These are phyloP conservation scores for Orthosia incerta DNA, from an alignment of 2,888 invertebrate genomes.

Conservation along the genomic window DNA sequence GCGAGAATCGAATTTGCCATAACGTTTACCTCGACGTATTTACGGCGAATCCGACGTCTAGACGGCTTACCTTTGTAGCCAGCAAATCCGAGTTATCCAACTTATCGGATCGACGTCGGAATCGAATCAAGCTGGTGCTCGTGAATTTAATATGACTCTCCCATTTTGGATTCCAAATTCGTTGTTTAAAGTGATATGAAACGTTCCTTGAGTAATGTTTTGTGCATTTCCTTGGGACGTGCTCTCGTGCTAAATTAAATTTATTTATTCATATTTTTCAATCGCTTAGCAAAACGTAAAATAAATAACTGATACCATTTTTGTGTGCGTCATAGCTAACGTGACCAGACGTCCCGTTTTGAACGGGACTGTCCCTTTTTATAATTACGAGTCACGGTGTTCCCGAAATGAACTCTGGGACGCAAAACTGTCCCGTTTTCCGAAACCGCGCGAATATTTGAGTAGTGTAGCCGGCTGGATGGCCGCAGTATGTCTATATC, in stretches of 20 bases:
- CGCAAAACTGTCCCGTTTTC: too few relatives aligned
- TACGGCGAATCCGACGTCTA: conserved; percentile 46
- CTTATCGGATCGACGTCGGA: conserved; percentile 44
- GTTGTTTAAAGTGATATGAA: conserved; percentile 8
- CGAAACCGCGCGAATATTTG: too few relatives aligned
- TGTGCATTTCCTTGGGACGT: background rate
- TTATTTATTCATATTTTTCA: background rate
- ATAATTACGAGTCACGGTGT: too few relatives aligned
- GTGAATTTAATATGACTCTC: conserved; percentile 37
- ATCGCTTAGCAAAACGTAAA: background rate
- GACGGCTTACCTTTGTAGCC: conserved; percentile 61
- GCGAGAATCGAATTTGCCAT: conserved; percentile 53
- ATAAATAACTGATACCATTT: background rate
- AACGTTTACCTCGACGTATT: conserved; percentile 54
- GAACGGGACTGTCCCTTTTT: too few relatives aligned
- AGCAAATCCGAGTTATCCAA: conserved; percentile 37
- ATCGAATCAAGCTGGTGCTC: conserved; percentile 32
- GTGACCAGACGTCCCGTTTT: too few relatives aligned
- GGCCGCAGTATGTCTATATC: too few relatives aligned
- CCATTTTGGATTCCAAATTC: conserved; percentile 27
- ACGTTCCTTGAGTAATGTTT: conserved; percentile 5
- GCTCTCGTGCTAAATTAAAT: background rate
- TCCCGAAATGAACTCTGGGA: too few relatives aligned
- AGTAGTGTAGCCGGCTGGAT: too few relatives aligned
- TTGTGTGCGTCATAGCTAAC: background rate